These are phyloP conservation scores for Sylvia borin DNA, from an alignment of 2,797 vertebrate genomes.

Conservation along the genomic window DNA sequence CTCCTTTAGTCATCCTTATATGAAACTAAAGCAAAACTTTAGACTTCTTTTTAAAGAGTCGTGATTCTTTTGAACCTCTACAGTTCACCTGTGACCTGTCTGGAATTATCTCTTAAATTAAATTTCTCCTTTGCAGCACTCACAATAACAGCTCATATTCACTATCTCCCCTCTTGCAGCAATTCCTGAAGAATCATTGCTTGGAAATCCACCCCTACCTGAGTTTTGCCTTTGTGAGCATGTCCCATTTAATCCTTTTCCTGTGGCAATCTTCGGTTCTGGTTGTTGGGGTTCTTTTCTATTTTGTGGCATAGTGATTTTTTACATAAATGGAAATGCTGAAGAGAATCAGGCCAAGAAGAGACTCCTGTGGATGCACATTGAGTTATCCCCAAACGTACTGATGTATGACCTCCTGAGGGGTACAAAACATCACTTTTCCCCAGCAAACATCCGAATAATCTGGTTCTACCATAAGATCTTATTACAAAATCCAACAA, in stretches of 20 bases:
- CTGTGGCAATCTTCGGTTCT: background rate
- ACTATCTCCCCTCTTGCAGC: background rate
- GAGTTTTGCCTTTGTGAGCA: background rate
- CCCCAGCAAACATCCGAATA: background rate
- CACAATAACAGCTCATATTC: fast-evolving
- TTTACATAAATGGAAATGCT: background rate
- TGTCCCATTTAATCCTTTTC: background rate
- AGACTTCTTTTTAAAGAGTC: background rate
- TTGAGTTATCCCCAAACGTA: background rate
- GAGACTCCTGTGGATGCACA: background rate
- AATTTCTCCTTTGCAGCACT: background rate
- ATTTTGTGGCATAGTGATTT: background rate
- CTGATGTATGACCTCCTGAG: background rate
- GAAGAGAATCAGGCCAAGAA: background rate
- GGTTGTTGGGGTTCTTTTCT: background rate
- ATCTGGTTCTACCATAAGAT: background rate
- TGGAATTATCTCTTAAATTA: background rate
- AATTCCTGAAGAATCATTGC: background rate
- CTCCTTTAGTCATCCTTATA: background rate
- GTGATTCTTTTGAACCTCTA: background rate
- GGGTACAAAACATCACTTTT: background rate
- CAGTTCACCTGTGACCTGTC: background rate
- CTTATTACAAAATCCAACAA: background rate
- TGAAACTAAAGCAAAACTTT: background rate
- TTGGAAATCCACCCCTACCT: background rate